Base-by-base conservation (phyloP, 2,113 vertebrate genomes). In the Sarotherodon lohbergeri region DNA sequence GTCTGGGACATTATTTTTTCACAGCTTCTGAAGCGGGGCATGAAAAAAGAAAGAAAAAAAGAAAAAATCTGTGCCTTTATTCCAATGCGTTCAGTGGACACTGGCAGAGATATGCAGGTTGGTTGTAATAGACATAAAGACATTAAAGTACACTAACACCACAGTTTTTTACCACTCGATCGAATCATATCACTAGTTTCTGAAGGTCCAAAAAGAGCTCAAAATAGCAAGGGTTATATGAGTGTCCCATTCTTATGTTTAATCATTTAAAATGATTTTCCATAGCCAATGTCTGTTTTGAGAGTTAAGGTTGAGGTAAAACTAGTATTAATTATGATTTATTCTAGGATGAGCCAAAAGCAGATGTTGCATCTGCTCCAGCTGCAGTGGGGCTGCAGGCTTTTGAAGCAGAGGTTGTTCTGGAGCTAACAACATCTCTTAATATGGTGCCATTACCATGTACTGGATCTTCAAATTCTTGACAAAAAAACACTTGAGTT, bases 381-480 rank as follows among this genome's bases (percentile, higher is more conserved):
- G 12, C 17, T 46, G 80, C 29, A 46, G 59, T 90, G 29, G 43
- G 36, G 19, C n/a, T 91, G 54, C 86, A 92, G 85, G 19, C 82
- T n/a, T 41, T 86, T 3, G 54, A 66, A 5, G 48, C 17, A 17
- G 59, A 73, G 3, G 63, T 9, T 13, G 61, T 56, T 46, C 82
- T 80, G 57, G 56, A 32, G 36, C 36, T 61, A 82, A 76, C 5
- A 86, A 82, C 24, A n/a, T 13, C 7, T 7, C 50, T 13, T 86
- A 90, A 68, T 91, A 90, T 14, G 73, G 85, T 24, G 57, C 84
- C 8, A 12, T 78, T 91, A 90, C 41, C 48, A 92, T 50, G 90
- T 85, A 22, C 88, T 94, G 3, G 87, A 95, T 89, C 88, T 88
- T n/a, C 66, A 82, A 81, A 13, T 50, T 88, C 56, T 90, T 54